phyloP scores from a whole-genome alignment of 2,113 vertebrate genomes.

The Periophthalmodon schlosseri region DNA sequence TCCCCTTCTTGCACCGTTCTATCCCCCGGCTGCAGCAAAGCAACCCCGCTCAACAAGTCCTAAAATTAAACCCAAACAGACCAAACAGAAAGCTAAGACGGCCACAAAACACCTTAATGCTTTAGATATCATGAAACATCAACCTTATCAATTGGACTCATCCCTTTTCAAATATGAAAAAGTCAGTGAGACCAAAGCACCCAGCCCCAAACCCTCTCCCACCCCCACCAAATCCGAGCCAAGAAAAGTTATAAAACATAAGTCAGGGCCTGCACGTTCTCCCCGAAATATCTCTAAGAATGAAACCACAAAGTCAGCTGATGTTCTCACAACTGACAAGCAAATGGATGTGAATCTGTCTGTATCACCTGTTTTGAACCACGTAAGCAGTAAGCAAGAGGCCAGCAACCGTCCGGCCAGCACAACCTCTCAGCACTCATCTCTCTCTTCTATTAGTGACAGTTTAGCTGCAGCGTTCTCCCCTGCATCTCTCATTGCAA shows the following conservation, averaged over 20 bases:
- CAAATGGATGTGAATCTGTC: constrained; percentile 66
- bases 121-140: constrained; percentile 96
- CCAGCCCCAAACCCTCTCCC: constrained; percentile 66
- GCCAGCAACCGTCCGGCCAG: constrained; percentile 38
- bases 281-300: constrained; percentile 40
- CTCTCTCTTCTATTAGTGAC: constrained; percentile 35
- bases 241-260: constrained; percentile 50
- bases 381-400: constrained; percentile 61
- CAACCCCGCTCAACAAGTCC: constrained; percentile 73
- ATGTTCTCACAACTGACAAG: constrained; percentile 60
- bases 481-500: constrained; percentile 81
- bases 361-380: constrained; percentile 58
- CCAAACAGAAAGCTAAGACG: constrained; percentile 79
- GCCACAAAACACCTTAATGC: constrained; percentile 84
- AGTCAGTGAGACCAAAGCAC: constrained; percentile 72
- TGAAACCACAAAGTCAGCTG: constrained; percentile 39
- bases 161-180: constrained; percentile 91
- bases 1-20: constrained; percentile 88
- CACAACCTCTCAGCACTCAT: constrained; percentile 45
- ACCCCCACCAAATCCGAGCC: constrained; percentile 61
- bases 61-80: constrained; percentile 59
- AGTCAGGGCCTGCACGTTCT: constrained; percentile 41
- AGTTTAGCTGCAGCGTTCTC: constrained; percentile 66
- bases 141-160: constrained; percentile 90
- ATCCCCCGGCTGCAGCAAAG: constrained; percentile 84